These are phyloP conservation scores for Prunella himalayana DNA, from an alignment of 2,113 vertebrate species.

Conservation along the genomic window DNA sequence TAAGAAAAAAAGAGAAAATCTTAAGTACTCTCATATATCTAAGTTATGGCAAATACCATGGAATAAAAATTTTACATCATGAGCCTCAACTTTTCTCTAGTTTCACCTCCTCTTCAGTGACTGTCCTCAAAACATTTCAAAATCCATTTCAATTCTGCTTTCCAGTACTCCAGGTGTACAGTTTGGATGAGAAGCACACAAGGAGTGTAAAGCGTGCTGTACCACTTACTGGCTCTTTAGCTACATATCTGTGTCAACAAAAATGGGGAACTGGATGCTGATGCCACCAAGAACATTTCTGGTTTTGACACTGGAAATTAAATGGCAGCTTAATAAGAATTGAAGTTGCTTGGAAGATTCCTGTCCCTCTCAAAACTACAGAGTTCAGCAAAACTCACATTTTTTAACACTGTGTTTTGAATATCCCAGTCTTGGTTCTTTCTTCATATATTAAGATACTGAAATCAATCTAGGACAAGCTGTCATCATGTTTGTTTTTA, in stretches of 20 bases:
- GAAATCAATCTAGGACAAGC: neutral
- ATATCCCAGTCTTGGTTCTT: neutral
- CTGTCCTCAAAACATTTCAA: neutral
- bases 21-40: neutral
- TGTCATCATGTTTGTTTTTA: neutral
- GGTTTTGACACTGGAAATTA: neutral
- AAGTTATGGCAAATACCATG: neutral
- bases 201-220: neutral
- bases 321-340: neutral
- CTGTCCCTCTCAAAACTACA: neutral
- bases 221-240: neutral
- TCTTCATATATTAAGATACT: neutral
- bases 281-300: neutral
- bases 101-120: neutral
- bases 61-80: neutral
- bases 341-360: neutral
- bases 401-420: neutral
- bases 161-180: neutral
- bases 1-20: neutral
- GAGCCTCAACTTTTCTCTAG: neutral
- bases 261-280: neutral
- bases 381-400: neutral
- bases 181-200: neutral
- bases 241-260: neutral
- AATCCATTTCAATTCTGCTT: neutral